Evolutionary conservation across 2,888 invertebrate species (phyloP), one percentile per base, ranked within the genome.

Genomic region (Dicyrtoma fusca): DNA sequence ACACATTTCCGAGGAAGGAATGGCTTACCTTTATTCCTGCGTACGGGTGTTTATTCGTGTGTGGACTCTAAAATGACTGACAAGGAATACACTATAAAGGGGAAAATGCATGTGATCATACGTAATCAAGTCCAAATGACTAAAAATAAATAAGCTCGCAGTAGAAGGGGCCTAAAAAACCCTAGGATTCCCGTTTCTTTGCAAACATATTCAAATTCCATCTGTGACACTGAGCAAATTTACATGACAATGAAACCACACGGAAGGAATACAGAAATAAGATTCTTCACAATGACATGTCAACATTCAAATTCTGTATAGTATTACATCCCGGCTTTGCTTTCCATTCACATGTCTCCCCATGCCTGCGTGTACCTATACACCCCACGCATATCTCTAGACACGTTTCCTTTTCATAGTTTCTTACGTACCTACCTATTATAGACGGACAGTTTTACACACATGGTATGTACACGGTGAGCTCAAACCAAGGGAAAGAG

Each of bases 161-260:
- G 21, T 4, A 17, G 19, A 13, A 34, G 19, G 19, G 42, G 17
- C 5, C 17, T 42, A 44, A 53, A 53, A 19, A 17, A 10, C 53
- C 1, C 2, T 17, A 49, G 49, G 49, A 49, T 53, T 17, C 19
- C 34, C 34, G 34, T 34, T 34, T 62, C 62, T 44, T 14, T n/a
- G 25, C 13, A 1, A 13, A 17, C 55, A 53, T 42, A 66, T 66
- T 66, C 42, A 26, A 34, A 66, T 66, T 66, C 66, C 34, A 51
- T 53, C 63, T 26, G 55, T 26, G 55, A 53, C 51, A 25, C 26
- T 55, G 34, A 34, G 17, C 42, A 53, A 17, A 66, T 66, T 66
- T 66, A 53, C 66, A 66, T 66, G 42, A 66, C 66, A 66, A 66
- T 66, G 66, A 66, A 66, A 55, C 66, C 66, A 34, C 64, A 65